A percentile compares a stretch with the other conserved stretches of the same genome.
Conservation (phyloP, 2,888 invertebrate genomes). For the Campoplex capitator region DNA sequence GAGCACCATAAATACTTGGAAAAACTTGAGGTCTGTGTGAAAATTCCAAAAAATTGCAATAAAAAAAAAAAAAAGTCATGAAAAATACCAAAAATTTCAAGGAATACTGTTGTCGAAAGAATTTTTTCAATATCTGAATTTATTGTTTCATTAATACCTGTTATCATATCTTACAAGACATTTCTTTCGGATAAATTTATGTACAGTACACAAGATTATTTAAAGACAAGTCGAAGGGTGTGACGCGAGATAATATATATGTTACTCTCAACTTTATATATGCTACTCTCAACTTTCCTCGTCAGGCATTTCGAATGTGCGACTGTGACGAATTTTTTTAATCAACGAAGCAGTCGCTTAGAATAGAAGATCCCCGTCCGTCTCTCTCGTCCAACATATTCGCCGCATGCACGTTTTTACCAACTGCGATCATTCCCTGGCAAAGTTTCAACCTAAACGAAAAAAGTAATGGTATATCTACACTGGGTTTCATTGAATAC, state of each 20-base stretch:
- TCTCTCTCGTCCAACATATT: conserved; percentile 95
- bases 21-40: too few species aligned
- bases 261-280: too few species aligned
- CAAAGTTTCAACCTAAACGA: conserved; percentile 78
- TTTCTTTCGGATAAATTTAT: conserved; percentile 49
- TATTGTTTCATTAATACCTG: conserved; percentile 64
- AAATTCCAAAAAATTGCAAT: too few species aligned
- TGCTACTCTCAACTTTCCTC: conserved; percentile 3
- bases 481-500: too few species aligned
- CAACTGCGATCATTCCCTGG: conserved; percentile 76
- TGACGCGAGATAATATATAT: conserved; percentile 57
- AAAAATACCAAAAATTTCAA: too few species aligned
- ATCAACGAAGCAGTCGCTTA: conserved; percentile 84
- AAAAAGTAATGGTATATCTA: too few species aligned
- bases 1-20: too few species aligned
- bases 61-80: too few species aligned
- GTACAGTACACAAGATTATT: conserved; percentile 28
- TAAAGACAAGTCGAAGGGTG: conserved; percentile 67
- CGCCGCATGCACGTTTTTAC: conserved; percentile 84
- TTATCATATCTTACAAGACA: conserved; percentile 66
- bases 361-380: conserved; percentile 95
- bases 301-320: conserved; percentile 62
- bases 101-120: too few species aligned
- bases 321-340: conserved; percentile 51
- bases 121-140: conserved; percentile 2